phyloP scores from a whole-genome alignment of 2,797 vertebrate genomes.

The Muscicapa striata region DNA sequence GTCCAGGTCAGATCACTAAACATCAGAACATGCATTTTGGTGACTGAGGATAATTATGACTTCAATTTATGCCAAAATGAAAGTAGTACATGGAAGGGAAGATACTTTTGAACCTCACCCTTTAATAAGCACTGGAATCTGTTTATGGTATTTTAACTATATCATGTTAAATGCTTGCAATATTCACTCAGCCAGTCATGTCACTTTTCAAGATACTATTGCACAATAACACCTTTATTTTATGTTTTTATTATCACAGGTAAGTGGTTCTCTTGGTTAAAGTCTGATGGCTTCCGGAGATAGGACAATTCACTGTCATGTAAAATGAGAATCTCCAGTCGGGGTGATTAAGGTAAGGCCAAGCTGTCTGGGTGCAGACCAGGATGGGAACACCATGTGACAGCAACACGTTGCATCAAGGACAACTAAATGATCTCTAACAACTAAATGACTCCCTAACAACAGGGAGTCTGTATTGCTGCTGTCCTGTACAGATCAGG shows the following conservation, averaged over 20 bases:
- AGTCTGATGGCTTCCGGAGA: background rate
- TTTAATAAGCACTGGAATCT: background rate
- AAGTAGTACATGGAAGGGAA: background rate
- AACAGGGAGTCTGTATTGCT: background rate
- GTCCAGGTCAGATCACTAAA: background rate
- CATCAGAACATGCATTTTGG: background rate
- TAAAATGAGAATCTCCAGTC: background rate
- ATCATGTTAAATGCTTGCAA: background rate
- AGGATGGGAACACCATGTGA: fast-evolving
- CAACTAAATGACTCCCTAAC: background rate
- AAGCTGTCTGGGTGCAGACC: background rate
- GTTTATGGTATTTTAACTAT: background rate
- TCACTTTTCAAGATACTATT: background rate
- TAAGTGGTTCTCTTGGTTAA: background rate
- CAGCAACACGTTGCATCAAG: background rate
- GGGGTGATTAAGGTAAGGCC: background rate
- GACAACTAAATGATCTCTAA: background rate
- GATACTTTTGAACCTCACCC: background rate
- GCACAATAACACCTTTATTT: background rate
- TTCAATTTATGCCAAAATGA: background rate
- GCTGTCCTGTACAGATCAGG: background rate
- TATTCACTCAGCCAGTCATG: background rate
- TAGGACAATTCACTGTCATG: background rate
- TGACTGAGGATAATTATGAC: background rate
- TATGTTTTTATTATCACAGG: background rate